Base-by-base conservation (phyloP, 2,797 vertebrate genomes). In the Amphiprion clarkii region DNA sequence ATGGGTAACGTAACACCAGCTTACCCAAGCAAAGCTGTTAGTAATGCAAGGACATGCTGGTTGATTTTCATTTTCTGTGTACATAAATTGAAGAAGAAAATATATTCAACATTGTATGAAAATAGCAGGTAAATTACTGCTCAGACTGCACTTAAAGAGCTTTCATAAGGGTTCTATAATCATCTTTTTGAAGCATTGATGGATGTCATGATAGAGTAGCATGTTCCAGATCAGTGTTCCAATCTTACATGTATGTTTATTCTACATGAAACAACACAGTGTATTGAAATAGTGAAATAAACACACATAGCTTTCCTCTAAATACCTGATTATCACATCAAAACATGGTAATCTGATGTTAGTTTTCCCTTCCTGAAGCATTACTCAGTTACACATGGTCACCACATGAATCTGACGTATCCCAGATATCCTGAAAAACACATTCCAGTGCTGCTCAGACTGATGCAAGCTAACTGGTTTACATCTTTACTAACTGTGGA, bases 221-320 rank as follows among this genome's bases (percentile, higher is more conserved):
- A 46, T 46, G 44, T 46, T 17, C 14, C 11, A 25, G 36, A 14
- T 33, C 23, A 39, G 23, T 23, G 55, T 53, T 65, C 17, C 46
- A 36, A 54, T 46, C 55, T 54, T 54, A 29, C 31, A 17, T 46
- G n/a, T 49, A 10, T 56, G 63, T 55, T 71, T 60, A 31, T 25
- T 33, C 31, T 33, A 1, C 27, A 56, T 40, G 55, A 5, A 2
- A 12, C n/a, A 17, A 23, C 23, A 16, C 4, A 21, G 14, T 13
- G 4, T 7, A 33, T 10, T 51, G 33, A 23, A 1, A 23, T 7
- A 23, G 31, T 29, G 51, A 39, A n/a, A 17, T 11, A 8, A 17
- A 29, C 39, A 46, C 16, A 7, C 27, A 29, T 12, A 17, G 4
- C 44, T 7, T 17, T 39, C 6, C 17, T 29, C 29, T 19, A 52